Evolutionary conservation across 2,797 vertebrate genomes (phyloP), one percentile per base, ranked within the genome.

Genomic region (Lutra lutra): DNA sequence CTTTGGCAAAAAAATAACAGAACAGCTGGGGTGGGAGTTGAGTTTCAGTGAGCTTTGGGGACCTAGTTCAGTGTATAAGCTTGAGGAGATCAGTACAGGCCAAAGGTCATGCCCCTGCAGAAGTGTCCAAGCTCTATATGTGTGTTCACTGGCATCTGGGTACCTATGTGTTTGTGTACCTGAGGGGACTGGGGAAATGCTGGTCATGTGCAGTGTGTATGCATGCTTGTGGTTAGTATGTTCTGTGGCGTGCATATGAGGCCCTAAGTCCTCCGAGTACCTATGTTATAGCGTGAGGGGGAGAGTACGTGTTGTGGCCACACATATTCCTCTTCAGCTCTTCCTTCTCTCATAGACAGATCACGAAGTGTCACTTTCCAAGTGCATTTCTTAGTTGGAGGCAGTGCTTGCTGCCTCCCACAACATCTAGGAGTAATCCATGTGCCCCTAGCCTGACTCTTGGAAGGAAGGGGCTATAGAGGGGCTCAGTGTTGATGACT

Each of bases 1-100:
- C 60, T 93, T 92, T 83, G 89, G 48, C 86, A 83, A 10, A 68
- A 94, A 68, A 94, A 73, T 56, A 94, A 32, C 12, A 73, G 38
- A 96, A 43, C 58, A 96, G 12, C 79, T 82, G 56, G n/a, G 68
- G 3, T 62, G 4, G 60, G 11, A 38, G 21, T 40, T 60, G 90
- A 54, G 17, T 84, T 66, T 79, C 56, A 18, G 21, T 95, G 94
- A 85, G 18, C 70, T 91, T 27, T 40, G 58, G 56, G 75, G 60
- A 17, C 14, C 58, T 93, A 58, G 21, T 91, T 95, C 51, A 79
- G 25, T 72, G 51, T 78, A 46, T 32, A 60, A 46, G 40, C 62
- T 88, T 54, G 43, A 94, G 91, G 62, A 51, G 72, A 86, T 54
- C 15, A 32, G 1, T 75, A 38, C 14, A 40, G 1, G 0, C 29